Evolutionary conservation across 1,140 invertebrate species (phyloP).

Genomic region (Nasonia vitripennis): DNA sequence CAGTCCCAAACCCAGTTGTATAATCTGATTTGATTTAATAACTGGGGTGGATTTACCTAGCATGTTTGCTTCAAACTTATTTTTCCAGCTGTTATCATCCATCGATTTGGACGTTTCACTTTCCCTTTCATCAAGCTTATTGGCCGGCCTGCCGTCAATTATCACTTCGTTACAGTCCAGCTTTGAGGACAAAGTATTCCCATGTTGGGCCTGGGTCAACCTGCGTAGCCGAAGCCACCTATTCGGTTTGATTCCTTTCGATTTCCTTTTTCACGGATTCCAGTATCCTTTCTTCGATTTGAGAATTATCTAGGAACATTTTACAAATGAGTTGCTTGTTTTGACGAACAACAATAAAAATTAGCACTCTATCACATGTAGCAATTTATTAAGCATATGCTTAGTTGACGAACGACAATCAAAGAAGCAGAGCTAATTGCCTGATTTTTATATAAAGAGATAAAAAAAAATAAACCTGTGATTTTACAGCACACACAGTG

Average conservation of each 20-base stretch:
- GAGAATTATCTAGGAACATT: not conserved
- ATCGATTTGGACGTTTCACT: not conserved
- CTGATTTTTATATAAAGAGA: not conserved
- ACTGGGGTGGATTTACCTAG: not conserved
- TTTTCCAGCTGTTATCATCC: not conserved
- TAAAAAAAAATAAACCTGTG: not conserved
- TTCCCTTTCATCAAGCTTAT: not conserved
- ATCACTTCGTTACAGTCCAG: not conserved
- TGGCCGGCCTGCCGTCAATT: not conserved
- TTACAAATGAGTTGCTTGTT: not conserved
- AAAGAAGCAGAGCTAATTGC: not conserved
- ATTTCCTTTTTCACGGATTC: not conserved
- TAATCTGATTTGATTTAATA: not conserved
- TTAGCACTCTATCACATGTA: not conserved
- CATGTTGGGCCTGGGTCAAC: not conserved
- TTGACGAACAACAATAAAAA: not conserved
- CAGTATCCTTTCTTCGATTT: not conserved
- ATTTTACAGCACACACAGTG: not conserved
- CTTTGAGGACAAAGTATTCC: not conserved
- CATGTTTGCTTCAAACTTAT: not conserved
- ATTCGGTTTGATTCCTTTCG: not conserved
- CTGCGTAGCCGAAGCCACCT: not conserved
- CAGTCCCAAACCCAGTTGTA: not conserved
- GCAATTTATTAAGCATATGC: not conserved
- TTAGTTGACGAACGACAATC: slow-evolving; percentile 1